Evolutionary conservation across 2,888 invertebrate genomes (phyloP).

Genomic region (Ptychoptera albimana): DNA sequence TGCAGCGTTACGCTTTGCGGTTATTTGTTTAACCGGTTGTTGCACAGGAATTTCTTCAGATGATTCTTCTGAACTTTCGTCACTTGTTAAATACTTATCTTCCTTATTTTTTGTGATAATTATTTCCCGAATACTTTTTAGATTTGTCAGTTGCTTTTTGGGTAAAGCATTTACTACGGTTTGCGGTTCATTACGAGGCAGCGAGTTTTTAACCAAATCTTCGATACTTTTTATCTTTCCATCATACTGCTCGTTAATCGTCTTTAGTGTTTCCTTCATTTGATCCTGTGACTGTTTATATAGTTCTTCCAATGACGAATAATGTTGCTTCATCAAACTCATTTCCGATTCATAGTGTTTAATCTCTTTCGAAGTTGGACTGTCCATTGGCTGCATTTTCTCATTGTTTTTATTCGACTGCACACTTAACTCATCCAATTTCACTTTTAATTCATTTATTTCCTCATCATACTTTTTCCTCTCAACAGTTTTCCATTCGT

Average conservation of each 20-base stretch:
- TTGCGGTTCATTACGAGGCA: too few relatives aligned
- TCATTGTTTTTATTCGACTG: slow-evolving; percentile 1
- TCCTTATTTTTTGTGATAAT: too few relatives aligned
- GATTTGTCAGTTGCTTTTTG: too few relatives aligned
- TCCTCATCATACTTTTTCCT: slow-evolving; percentile 3
- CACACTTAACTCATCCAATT: slow-evolving; percentile 6
- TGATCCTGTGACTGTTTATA: slow-evolving; percentile 7
- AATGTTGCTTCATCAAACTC: slow-evolving; percentile 3
- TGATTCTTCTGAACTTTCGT: too few relatives aligned
- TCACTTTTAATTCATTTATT: slow-evolving; percentile 6
- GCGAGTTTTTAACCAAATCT: slow-evolving; percentile 1
- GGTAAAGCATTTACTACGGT: too few relatives aligned
- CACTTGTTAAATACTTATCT: too few relatives aligned
- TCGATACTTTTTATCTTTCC: slow-evolving; percentile 6
- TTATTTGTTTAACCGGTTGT: too few relatives aligned
- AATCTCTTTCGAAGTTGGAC: neutral
- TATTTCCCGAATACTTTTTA: too few relatives aligned
- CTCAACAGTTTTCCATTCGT: slow-evolving; percentile 6
- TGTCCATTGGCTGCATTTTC: neutral
- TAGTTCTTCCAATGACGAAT: slow-evolving; percentile 3
- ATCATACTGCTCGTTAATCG: slow-evolving; percentile 9
- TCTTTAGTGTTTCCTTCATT: slow-evolving; percentile 7
- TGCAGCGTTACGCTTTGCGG: too few relatives aligned
- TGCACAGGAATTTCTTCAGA: too few relatives aligned
- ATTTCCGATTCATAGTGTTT: neutral